A percentile compares a stretch with the other conserved stretches of the same genome.
These are phyloP conservation scores for Coptodon rendalli DNA, from an alignment of 2,113 vertebrate genomes.

Conservation along the genomic window DNA sequence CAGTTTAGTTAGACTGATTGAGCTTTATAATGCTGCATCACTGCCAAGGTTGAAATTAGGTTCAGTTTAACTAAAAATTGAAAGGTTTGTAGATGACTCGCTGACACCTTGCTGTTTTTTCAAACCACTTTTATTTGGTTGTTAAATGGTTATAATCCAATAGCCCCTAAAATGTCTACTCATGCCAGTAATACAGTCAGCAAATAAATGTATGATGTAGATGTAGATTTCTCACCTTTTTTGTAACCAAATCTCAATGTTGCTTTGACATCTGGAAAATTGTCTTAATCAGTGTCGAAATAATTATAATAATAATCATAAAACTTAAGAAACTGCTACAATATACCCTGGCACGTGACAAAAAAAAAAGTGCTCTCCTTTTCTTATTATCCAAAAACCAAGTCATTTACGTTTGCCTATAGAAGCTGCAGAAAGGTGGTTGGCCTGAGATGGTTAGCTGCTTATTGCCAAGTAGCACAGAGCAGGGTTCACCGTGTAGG, in stretches of 20 bases:
- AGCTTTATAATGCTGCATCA: neutral
- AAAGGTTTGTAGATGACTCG: neutral
- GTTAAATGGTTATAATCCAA: neutral
- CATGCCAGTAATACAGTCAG: neutral
- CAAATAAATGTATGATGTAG: neutral
- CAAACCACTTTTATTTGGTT: neutral
- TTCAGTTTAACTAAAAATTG: neutral
- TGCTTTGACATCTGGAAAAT: neutral
- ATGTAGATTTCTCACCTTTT: neutral
- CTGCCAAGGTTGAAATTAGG: neutral
- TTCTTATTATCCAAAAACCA: neutral
- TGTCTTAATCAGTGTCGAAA: neutral
- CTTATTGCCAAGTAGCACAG: constrained; percentile 41
- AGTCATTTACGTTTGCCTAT: neutral
- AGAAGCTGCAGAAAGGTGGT: neutral
- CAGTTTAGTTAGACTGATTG: neutral
- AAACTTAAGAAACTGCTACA: neutral
- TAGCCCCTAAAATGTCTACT: neutral
- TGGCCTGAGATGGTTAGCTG: neutral
- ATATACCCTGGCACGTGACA: neutral
- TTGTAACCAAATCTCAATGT: neutral
- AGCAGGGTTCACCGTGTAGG: constrained; percentile 39
- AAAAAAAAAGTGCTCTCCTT: neutral
- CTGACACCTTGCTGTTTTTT: neutral
- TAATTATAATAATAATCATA: neutral